phyloP scores from a whole-genome alignment of 2,113 vertebrate species.

The Recurvirostra avosetta region DNA sequence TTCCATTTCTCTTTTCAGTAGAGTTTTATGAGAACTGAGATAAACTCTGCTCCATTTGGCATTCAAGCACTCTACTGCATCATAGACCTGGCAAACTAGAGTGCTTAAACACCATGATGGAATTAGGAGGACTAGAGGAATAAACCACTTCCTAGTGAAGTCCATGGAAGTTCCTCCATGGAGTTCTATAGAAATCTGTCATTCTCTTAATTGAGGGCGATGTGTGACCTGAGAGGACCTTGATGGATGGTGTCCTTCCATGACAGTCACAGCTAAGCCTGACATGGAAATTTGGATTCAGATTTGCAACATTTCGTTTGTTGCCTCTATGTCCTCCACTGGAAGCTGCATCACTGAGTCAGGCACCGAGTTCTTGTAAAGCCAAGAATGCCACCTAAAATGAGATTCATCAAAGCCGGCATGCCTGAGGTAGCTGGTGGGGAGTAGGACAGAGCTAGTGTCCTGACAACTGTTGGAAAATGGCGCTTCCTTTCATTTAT shows the following conservation, averaged over 20 bases:
- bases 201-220: background rate
- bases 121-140: background rate
- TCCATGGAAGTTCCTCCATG: background rate
- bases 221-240: background rate
- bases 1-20: background rate
- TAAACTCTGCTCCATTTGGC: slow-evolving; percentile 20
- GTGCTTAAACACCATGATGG: background rate
- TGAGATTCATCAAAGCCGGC: background rate
- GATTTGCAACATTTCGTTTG: background rate
- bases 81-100: background rate
- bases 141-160: background rate
- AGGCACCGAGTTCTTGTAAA: background rate
- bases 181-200: background rate
- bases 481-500: background rate
- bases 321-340: background rate
- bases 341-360: background rate
- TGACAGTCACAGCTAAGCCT: background rate
- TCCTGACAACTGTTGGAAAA: background rate
- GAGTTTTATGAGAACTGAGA: slow-evolving; percentile 12
- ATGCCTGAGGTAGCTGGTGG: background rate
- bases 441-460: background rate
- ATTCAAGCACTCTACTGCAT: background rate
- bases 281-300: background rate
- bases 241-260: background rate
- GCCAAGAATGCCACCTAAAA: background rate